phyloP scores from a whole-genome alignment of 2,113 vertebrate species.

The Phylloscopus trochiloides region DNA sequence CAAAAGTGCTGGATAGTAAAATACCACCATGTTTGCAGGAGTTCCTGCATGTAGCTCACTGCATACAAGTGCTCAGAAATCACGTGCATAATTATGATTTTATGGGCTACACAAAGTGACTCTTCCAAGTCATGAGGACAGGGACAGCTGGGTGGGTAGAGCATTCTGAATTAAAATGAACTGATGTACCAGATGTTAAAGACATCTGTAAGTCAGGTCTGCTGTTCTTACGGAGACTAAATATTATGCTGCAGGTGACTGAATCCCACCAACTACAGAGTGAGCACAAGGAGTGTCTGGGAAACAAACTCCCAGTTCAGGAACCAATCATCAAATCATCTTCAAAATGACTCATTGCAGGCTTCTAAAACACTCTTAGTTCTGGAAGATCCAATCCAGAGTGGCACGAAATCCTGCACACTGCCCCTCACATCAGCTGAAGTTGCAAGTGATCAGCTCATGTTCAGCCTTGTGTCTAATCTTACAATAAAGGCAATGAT shows the following conservation, averaged over 20 bases:
- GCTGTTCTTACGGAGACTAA: not conserved
- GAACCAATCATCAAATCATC: not conserved
- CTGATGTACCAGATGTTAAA: not conserved
- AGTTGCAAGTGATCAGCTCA: not conserved
- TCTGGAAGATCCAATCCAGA: not conserved
- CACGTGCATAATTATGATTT: not conserved
- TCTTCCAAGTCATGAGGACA: not conserved
- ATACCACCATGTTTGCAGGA: not conserved
- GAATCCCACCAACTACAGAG: not conserved
- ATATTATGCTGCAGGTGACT: not conserved
- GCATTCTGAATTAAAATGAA: not conserved
- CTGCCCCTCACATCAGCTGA: not conserved
- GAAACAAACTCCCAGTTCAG: not conserved
- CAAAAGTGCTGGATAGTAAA: not conserved
- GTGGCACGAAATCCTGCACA: not conserved
- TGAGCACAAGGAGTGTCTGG: not conserved
- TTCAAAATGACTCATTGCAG: not conserved
- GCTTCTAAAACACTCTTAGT: not conserved
- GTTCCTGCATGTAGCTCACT: not conserved
- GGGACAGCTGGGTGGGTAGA: not conserved
- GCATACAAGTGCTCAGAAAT: not conserved
- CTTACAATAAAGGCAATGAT: not conserved
- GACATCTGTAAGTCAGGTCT: not conserved
- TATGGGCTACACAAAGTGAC: not conserved
- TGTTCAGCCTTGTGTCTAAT: not conserved